Conservation (phyloP, 1,140 invertebrate genomes). For the Drosophila dunni region DNA sequence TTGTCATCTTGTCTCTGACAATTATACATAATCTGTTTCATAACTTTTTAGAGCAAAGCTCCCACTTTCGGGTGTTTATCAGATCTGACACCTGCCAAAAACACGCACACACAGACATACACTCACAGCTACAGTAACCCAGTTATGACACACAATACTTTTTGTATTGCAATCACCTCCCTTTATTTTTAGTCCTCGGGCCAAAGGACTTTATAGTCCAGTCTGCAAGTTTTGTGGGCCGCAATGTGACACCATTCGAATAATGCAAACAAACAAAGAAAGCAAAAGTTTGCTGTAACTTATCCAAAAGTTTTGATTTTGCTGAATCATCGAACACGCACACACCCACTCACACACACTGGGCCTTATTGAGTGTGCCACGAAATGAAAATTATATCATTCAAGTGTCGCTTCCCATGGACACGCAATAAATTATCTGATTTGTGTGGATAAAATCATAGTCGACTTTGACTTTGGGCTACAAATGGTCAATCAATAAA, state of each 20-base stretch:
- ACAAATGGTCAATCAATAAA: slow-evolving; percentile 18
- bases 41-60: slow-evolving; percentile 13
- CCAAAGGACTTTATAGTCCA: neutral
- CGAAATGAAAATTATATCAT: slow-evolving; percentile 35
- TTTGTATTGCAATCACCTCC: slow-evolving; percentile 27
- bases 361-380: neutral
- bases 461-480: neutral
- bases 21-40: slow-evolving; percentile 33
- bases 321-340: slow-evolving; percentile 13
- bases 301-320: slow-evolving; percentile 35
- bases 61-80: slow-evolving; percentile 9
- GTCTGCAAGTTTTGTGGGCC: slow-evolving; percentile 11
- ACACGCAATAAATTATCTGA: slow-evolving; percentile 46
- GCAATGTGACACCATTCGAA: slow-evolving; percentile 8
- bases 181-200: slow-evolving; percentile 6
- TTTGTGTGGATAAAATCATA: slow-evolving; percentile 2
- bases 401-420: slow-evolving; percentile 34
- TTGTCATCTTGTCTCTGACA: neutral
- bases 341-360: neutral
- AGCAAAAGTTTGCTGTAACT: slow-evolving; percentile 31
- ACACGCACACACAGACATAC: neutral
- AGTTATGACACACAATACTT: slow-evolving; percentile 36
- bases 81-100: slow-evolving; percentile 11
- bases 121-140: slow-evolving; percentile 33
- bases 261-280: slow-evolving; percentile 18